Conservation (phyloP, 2,113 vertebrate species). For the Tachuris rubrigastra region DNA sequence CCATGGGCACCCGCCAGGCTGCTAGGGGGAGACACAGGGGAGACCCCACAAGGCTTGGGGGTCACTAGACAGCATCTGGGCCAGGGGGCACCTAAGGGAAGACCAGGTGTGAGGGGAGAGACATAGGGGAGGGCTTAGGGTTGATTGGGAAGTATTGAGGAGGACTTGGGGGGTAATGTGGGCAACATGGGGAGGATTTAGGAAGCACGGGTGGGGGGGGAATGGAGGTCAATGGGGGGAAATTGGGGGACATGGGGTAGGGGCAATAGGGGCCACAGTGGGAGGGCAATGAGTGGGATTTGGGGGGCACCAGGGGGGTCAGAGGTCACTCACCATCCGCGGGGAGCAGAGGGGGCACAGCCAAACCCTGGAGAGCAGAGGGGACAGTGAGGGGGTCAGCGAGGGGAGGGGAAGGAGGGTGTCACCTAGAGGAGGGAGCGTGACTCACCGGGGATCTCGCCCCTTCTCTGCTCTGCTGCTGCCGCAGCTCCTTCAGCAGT, state of each 20-base stretch:
- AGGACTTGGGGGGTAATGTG: no score
- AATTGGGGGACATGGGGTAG: no score
- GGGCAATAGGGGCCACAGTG: no score
- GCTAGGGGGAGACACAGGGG: neutral
- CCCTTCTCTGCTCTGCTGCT: neutral
- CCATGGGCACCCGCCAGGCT: neutral
- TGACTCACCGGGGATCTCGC: neutral
- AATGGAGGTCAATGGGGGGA: no score
- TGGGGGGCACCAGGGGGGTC: neutral
- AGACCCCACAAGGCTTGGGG: no score
- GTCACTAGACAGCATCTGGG: neutral
- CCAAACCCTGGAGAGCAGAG: neutral
- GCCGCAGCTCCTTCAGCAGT: neutral
- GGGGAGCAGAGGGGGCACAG: neutral
- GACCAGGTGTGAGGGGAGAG: neutral
- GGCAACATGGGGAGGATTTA: no score
- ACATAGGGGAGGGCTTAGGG: no score
- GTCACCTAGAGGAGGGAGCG: neutral
- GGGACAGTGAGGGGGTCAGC: neutral
- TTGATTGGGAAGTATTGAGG: no score
- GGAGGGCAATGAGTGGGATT: no score
- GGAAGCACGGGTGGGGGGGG: no score
- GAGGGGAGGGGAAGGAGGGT: neutral
- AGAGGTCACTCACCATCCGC: neutral
- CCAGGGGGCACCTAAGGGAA: neutral